phyloP scores from a whole-genome alignment of 2,888 invertebrate genomes.

The Physocephala rufipes region DNA sequence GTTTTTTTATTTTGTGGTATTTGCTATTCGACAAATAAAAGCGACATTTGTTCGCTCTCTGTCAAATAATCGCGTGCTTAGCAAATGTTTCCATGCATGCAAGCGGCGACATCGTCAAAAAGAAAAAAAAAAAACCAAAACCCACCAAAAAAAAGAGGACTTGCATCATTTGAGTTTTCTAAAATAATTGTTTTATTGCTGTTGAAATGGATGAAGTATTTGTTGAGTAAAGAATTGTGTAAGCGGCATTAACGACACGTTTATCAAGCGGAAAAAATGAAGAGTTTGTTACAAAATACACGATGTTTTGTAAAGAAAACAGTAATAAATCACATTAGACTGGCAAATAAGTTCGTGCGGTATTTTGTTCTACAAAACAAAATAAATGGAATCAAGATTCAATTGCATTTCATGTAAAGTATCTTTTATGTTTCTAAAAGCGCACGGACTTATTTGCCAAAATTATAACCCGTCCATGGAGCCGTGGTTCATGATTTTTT shows the following conservation, averaged over 20 bases:
- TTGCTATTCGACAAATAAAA: not conserved
- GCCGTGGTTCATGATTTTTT: too few relatives aligned
- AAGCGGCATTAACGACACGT: not conserved
- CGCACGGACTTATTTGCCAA: too few relatives aligned
- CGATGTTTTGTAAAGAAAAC: too few relatives aligned
- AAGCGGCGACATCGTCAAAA: slow-evolving; percentile 43
- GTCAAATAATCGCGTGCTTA: slow-evolving; percentile 39
- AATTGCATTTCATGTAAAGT: too few relatives aligned
- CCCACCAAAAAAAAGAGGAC: not conserved
- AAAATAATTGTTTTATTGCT: slow-evolving; percentile 23
- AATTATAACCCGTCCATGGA: too few relatives aligned
- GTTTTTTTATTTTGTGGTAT: too few relatives aligned
- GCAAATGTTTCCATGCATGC: slow-evolving; percentile 26
- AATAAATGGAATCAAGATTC: too few relatives aligned
- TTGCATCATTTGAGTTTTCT: slow-evolving; percentile 24
- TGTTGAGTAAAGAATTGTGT: slow-evolving; percentile 14
- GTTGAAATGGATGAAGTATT: slow-evolving; percentile 9
- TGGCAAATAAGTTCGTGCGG: too few relatives aligned
- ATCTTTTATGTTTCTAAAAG: too few relatives aligned
- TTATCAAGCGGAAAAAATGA: not conserved
- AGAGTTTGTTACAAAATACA: not conserved
- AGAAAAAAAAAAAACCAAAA: not conserved
- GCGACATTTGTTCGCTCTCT: slow-evolving; percentile 27
- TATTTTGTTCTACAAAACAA: too few relatives aligned
- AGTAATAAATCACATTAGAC: not conserved